Evolutionary conservation across 35 echinoderm and acorn worm genomes (phyloP).

Genomic region (Chiridota heheva): DNA sequence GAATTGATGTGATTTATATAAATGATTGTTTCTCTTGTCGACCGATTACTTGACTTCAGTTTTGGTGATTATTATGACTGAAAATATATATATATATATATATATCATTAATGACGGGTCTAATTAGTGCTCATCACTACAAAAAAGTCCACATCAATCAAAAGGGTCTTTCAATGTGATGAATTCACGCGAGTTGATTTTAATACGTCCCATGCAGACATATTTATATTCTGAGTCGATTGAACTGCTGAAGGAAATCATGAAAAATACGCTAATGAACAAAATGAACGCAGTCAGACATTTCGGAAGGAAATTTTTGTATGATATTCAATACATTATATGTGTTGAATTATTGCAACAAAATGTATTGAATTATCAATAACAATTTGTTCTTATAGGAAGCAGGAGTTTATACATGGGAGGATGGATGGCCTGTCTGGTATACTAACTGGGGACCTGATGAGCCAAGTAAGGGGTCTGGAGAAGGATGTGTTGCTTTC

Average conservation of each 20-base stretch:
- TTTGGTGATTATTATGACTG: too few relatives aligned
- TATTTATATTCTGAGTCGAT: too few relatives aligned
- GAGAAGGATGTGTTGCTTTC: slow-evolving; percentile 58
- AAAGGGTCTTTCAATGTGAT: too few relatives aligned
- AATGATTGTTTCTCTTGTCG: too few relatives aligned
- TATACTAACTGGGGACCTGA: slow-evolving; percentile 69
- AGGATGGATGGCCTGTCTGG: slow-evolving; percentile 62
- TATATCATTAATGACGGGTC: too few relatives aligned
- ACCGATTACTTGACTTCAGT: too few relatives aligned
- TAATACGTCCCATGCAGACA: too few relatives aligned
- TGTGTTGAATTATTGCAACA: background rate
- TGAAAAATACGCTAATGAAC: background rate
- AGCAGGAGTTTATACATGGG: slow-evolving; percentile 55
- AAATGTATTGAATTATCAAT: background rate
- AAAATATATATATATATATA: too few relatives aligned
- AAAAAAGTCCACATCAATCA: too few relatives aligned
- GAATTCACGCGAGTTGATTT: too few relatives aligned
- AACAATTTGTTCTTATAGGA: slow-evolving; percentile 22
- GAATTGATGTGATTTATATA: too few relatives aligned
- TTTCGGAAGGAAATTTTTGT: background rate
- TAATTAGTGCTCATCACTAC: too few relatives aligned
- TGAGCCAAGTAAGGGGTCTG: slow-evolving; percentile 48
- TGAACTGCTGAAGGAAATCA: background rate
- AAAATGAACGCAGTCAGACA: background rate
- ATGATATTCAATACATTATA: background rate